Conservation (phyloP, 2,888 invertebrate species). For the Drosophila birchii region DNA sequence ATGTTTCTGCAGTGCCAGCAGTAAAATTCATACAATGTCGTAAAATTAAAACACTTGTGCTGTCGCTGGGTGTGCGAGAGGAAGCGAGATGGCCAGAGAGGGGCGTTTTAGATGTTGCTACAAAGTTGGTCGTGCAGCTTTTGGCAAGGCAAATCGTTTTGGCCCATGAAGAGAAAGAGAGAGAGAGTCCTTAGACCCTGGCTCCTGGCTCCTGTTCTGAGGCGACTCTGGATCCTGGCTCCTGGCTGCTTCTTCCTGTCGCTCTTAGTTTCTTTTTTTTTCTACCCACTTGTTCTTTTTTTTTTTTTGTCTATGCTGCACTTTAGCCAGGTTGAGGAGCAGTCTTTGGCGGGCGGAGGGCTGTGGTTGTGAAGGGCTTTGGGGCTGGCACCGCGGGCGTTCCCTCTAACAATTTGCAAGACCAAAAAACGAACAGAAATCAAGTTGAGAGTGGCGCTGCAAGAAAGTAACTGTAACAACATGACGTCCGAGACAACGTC, state of each 20-base stretch:
- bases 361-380: conserved; percentile 10
- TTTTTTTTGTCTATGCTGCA: conserved; percentile 44
- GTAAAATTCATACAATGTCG: conserved; percentile 83
- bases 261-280: conserved; percentile 14
- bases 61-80: conserved; percentile 46
- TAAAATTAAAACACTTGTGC: conserved; percentile 83
- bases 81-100: conserved; percentile 1
- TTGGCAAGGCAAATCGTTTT: conserved; percentile 80
- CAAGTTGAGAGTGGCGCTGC: conserved; percentile 58
- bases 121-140: conserved; percentile 79
- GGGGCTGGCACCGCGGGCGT: conserved; percentile 55
- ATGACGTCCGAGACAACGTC: conserved; percentile 65
- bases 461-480: conserved; percentile 77
- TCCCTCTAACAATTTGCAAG: conserved; percentile 70
- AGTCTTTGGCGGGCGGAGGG: conserved; percentile 17
- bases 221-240: conserved; percentile 20
- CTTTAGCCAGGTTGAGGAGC: conserved; percentile 37
- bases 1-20: conserved; percentile 80
- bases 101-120: conserved; percentile 47
- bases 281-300: conserved; percentile 3
- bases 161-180: conserved; percentile 33
- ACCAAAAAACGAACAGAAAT: conserved; percentile 38
- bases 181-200: conserved; percentile 14
- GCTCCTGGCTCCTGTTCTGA: conserved; percentile 13
- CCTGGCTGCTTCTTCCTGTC: conserved; percentile 38